Percentiles rank a stretch among this genome's conserved stretches.
Conservation (phyloP, 2,113 vertebrate species). For the Actenoides hombroni region DNA sequence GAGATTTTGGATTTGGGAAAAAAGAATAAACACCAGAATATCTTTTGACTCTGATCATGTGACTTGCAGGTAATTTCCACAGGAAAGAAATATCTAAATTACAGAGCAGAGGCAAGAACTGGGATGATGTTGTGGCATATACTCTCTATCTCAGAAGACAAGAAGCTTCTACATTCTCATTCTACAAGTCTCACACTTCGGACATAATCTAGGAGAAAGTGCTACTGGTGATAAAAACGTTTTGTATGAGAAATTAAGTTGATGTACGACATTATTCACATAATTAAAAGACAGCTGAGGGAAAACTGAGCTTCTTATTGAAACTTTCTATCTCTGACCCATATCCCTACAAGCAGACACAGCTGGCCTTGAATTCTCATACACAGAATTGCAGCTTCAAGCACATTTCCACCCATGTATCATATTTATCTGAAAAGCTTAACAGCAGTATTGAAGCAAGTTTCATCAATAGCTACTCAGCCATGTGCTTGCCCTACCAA, state of each 20-base stretch:
- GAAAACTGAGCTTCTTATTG: not conserved
- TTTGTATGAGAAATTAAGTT: not conserved
- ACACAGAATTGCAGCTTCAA: not conserved
- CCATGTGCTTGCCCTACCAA: not conserved
- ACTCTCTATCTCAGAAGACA: not conserved
- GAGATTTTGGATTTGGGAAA: accelerated
- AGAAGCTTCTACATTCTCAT: not conserved
- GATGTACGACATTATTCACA: not conserved
- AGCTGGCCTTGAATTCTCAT: not conserved
- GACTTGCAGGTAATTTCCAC: not conserved
- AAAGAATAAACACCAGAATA: not conserved
- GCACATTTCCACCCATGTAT: accelerated
- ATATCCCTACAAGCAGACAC: not conserved
- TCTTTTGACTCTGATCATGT: not conserved
- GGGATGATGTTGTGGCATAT: not conserved
- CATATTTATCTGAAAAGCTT: not conserved
- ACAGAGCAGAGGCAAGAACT: not conserved
- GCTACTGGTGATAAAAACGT: not conserved
- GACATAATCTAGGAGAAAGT: not conserved
- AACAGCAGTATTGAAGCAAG: not conserved
- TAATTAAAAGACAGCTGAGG: not conserved
- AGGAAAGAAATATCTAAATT: not conserved
- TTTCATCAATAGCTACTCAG: not conserved
- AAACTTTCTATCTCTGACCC: not conserved
- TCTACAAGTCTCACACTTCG: not conserved